These are phyloP conservation scores for Drosophila niveifrons DNA, from an alignment of 2,888 invertebrate species.

Conservation along the genomic window DNA sequence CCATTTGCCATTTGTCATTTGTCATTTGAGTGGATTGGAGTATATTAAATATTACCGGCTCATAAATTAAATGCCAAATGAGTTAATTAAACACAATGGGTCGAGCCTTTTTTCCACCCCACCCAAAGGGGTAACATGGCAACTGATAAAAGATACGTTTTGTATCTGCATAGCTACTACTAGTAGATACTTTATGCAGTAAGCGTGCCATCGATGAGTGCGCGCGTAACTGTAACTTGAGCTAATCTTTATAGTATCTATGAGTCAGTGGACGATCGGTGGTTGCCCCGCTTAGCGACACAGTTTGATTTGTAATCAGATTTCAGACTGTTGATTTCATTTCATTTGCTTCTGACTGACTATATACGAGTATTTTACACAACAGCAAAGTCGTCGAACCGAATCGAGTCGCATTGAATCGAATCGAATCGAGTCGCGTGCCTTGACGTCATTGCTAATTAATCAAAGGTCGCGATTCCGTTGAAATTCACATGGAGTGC, in stretches of 20 bases:
- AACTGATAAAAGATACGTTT: conserved; percentile 33
- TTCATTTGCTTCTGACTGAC: conserved; percentile 12
- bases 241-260: neutral
- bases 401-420: neutral
- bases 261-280: conserved; percentile 53
- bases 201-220: neutral
- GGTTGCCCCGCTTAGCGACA: conserved; percentile 56
- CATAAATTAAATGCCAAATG: conserved; percentile 66
- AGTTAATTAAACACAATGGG: conserved; percentile 63
- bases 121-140: neutral
- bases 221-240: conserved; percentile 6
- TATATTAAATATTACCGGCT: conserved; percentile 20
- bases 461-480: conserved; percentile 65
- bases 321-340: conserved; percentile 27
- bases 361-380: conserved; percentile 11
- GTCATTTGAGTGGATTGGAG: conserved; percentile 20
- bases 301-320: conserved; percentile 40
- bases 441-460: conserved; percentile 64
- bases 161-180: neutral
- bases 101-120: conserved; percentile 26
- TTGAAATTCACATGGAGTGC: conserved; percentile 30
- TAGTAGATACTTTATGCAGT: neutral
- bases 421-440: conserved; percentile 60
- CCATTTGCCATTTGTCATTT: neutral
- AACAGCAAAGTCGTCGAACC: conserved; percentile 11